Base-by-base conservation (phyloP, 2,113 vertebrate species). In the Osmerus mordax region DNA sequence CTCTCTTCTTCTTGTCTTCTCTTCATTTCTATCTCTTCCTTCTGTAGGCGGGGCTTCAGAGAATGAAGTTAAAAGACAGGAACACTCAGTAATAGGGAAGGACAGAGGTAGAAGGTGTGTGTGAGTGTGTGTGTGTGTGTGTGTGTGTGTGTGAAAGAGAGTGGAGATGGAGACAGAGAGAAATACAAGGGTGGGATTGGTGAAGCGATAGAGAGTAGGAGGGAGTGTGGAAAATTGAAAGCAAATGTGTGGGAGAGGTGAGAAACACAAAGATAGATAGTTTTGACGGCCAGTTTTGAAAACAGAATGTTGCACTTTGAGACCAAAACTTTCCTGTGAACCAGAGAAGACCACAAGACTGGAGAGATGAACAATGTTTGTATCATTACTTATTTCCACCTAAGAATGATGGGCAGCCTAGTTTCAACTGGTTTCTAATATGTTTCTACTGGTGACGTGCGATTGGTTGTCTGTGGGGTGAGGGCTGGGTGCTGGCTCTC, bases 161-260 rank as follows among this genome's bases (percentile, higher is more conserved):
- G 23, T 23, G 76, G 71, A 73, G 73, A 78, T 63, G 65, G 60
- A 72, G 73, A 76, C 67, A 67, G 25, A 55, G 54, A 21, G 72
- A 12, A 19, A 72, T 53, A 18, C 25, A 56, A 47, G 71, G 72
- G 73, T 32, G 62, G 65, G 77, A 79, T 53, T 28, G 68, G 61
- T 0, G 12, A 84, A 72, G 77, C 23, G 15, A 73, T 72, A 65
- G 83, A 72, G 69, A 83, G 77, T 32, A 2, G 61, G 70, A 79
- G 76, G 14, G 74, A 76, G 56, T 70, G 74, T 76, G 83, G 23
- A 67, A 84, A 76, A 82, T 75, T 78, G 69, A 77, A 81, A 78
- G 68, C 69, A 77, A 67, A 72, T 66, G 53, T 0, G 75, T 79
- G 74, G 71, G 68, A 82, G 72, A 81, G 75, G 78, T 79, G 81